Evolutionary conservation across 2,797 vertebrate genomes (phyloP), one percentile per base, ranked within the genome.

Genomic region (Lophius americanus): DNA sequence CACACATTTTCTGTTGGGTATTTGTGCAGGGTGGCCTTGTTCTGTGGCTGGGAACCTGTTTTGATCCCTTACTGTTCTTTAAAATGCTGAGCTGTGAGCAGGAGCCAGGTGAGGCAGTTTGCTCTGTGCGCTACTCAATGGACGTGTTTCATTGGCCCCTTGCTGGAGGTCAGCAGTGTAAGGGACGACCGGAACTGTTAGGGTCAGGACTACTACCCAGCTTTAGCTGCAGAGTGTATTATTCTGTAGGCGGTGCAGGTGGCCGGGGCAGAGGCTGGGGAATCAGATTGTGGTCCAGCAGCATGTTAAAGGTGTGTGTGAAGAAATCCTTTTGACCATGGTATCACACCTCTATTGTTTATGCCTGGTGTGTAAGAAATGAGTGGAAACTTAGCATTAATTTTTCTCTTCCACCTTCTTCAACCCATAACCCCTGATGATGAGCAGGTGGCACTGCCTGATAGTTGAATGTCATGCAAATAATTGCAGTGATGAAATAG

Each of bases 121-220:
- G 85, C 84, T 87, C 78, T 73, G 85, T 86, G 85, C 88, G 72
- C 86, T 80, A 84, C 85, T 86, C 85, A 83, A 83, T 85, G 87
- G 88, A 86, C 86, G 78, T 81, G 84, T 88, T 90, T 90, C 85
- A 89, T 85, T 88, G 88, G 86, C 83, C 84, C 85, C 84, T 88
- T 32, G 72, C 81, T 77, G 85, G 87, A 88, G 91, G 90, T 90
- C 88, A 90, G 86, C 73, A 74, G 85, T 23, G 23, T 85, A 88
- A 85, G 79, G 86, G 86, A 83, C 73, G 72, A 78, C 78, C 76
- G 23, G 82, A 83, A 79, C 83, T 43, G 75, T 57, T 60, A 86
- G 85, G 89, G 85, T 86, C 86, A 81, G 78, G 68, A 77, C 84
- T 72, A 83, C 85, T 76, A 75, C 73, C 80, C 60, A 14, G 77